These are phyloP conservation scores for Brachynemurus nebulosus DNA, from an alignment of 2,888 invertebrate genomes.

Conservation along the genomic window DNA sequence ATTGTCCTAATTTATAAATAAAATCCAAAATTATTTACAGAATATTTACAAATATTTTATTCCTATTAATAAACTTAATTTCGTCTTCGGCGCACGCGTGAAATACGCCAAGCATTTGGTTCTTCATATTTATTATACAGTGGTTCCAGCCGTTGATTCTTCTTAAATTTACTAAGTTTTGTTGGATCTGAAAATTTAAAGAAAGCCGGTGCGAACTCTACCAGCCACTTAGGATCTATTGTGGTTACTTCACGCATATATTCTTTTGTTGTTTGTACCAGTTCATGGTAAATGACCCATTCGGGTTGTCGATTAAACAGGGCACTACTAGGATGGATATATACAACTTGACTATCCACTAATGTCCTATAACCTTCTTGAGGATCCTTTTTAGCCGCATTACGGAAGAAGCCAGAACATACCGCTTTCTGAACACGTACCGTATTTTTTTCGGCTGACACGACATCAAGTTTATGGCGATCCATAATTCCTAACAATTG, in stretches of 20 bases:
- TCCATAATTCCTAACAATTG: constrained; percentile 97
- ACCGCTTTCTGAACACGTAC: constrained; percentile 95
- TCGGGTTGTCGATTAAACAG: constrained; percentile 97
- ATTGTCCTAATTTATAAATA: no score
- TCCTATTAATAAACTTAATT: no score
- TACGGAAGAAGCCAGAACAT: constrained; percentile 96
- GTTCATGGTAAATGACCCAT: constrained; percentile 98
- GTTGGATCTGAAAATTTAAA: constrained; percentile 98
- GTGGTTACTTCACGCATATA: constrained; percentile 98
- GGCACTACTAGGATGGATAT: constrained; percentile 97
- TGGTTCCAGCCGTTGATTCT: constrained; percentile 95
- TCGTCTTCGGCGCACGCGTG: constrained; percentile 71
- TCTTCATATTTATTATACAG: constrained; percentile 98
- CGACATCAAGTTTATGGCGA: constrained; percentile 89
- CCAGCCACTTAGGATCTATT: constrained; percentile 96
- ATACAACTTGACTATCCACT: constrained; percentile 95
- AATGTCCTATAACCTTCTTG: constrained; percentile 96
- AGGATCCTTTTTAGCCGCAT: constrained; percentile 98
- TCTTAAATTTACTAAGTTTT: constrained; percentile 96
- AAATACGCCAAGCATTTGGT: constrained; percentile 98
- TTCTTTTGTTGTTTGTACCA: constrained; percentile 97
- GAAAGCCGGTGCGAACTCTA: constrained; percentile 98
- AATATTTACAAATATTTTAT: no score
- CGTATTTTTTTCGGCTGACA: constrained; percentile 91
- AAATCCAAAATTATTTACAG: no score